Evolutionary conservation across 2,888 invertebrate genomes (phyloP), one percentile per base, ranked within the genome.

Genomic region (Pammene fasciana): DNA sequence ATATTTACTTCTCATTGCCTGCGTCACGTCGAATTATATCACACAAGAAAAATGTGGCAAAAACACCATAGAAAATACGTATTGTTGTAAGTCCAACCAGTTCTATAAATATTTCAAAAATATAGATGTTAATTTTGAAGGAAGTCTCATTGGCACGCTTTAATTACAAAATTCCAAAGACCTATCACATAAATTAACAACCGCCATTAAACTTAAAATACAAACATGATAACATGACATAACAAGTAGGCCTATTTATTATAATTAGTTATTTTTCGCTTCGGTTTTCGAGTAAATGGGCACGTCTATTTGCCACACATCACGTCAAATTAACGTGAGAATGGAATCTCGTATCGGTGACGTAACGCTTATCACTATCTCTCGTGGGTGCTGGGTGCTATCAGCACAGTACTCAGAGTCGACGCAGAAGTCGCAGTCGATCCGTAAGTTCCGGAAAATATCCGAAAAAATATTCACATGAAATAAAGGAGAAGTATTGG

Each of bases 361-460:
- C 10, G 68, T 50, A 68, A 68, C 45, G 14, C 26, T 68, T 68
- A 68, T 68, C 68, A 57, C 56, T 68, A 55, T 61, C 61, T 48
- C 55, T 34, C 14, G 18, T 59, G 26, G 57, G 64, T 59, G 64
- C 52, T 65, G 36, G 56, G 48, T 64, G 59, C 68, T 65, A 68
- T 65, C 68, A 68, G 7, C 57, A 59, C 52, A 68, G 57, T 52
- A 52, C n/a, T 52, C 68, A 46, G 45, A 46, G 18, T 54, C 10
- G 10, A 18, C n/a, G 56, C 68, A 57, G 56, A 18, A 55, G 11
- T 43, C 8, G 26, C 5, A 48, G 3, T 48, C 0, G 14, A 5
- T 16, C 1, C 26, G 26, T 4, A 26, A 26, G 26, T 26, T 26
- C 26, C 26, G 26, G 26, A 26, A 26, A 26, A 3, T 26, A 26